Conservation (phyloP, 2,888 invertebrate genomes). For the Atethmia centrago region DNA sequence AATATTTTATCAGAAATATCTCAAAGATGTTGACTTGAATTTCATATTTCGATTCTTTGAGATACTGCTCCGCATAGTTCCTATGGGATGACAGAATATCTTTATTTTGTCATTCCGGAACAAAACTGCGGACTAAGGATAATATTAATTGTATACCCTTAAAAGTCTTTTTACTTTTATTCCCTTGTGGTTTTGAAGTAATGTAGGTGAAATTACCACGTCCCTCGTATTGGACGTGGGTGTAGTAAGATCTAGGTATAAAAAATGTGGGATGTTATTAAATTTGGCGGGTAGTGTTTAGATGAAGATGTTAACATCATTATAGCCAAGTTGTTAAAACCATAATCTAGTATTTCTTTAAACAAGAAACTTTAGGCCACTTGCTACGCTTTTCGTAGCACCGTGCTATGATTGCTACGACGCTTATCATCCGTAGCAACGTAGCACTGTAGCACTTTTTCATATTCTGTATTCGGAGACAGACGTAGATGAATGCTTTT, state of each 20-base stretch:
- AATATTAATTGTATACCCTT: slow-evolving; percentile 52
- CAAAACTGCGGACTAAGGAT: slow-evolving; percentile 36
- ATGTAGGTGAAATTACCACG: not conserved
- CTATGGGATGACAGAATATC: slow-evolving; percentile 54
- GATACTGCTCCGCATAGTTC: slow-evolving; percentile 38
- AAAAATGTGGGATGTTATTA: not conserved
- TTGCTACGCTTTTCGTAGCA: slow-evolving; percentile 41
- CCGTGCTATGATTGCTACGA: slow-evolving; percentile 18
- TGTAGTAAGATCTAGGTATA: not conserved
- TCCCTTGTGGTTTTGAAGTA: slow-evolving; percentile 10
- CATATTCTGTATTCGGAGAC: not conserved
- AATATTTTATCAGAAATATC: slow-evolving; percentile 60
- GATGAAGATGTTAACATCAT: not conserved
- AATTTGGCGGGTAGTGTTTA: not conserved
- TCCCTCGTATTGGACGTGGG: not conserved
- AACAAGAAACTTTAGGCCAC: not conserved
- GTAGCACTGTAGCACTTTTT: slow-evolving; percentile 20
- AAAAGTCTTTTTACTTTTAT: slow-evolving; percentile 23
- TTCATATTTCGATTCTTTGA: slow-evolving; percentile 64
- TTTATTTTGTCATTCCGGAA: slow-evolving; percentile 56
- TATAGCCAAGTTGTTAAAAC: not conserved
- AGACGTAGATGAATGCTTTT: not conserved
- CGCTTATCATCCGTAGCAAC: slow-evolving; percentile 4
- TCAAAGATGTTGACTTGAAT: slow-evolving; percentile 63
- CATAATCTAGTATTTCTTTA: not conserved